Conservation (phyloP, 2,797 vertebrate species). For the Hipposideros larvatus region DNA sequence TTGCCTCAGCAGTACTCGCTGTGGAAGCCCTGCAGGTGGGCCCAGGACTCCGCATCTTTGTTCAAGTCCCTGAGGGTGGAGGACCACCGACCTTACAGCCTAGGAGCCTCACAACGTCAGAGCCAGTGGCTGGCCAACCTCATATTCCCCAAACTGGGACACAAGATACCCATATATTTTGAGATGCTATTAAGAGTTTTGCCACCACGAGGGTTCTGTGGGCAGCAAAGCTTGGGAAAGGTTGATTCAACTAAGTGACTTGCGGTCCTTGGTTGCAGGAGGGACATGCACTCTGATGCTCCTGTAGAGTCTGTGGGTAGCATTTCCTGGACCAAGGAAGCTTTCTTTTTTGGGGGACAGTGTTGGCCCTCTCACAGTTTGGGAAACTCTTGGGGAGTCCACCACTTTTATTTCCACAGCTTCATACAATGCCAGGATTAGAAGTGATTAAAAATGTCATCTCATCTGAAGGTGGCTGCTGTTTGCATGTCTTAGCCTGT, state of each 20-base stretch:
- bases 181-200: background rate
- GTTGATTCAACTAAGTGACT: background rate
- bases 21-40: background rate
- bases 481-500: background rate
- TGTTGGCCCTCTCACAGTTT: background rate
- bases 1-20: background rate
- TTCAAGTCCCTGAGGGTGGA: background rate
- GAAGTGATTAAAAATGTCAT: background rate
- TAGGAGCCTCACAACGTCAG: background rate
- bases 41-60: background rate
- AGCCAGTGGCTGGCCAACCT: background rate
- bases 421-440: background rate
- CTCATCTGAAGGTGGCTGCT: background rate
- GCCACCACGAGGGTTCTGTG: background rate
- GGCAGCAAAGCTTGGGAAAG: background rate
- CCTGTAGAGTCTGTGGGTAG: background rate
- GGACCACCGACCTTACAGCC: background rate
- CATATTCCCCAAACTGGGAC: background rate
- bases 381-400: background rate
- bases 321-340: background rate
- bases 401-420: background rate
- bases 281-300: rapidly evolving
- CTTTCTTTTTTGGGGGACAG: background rate
- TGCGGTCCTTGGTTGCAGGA: background rate
- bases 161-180: background rate